These are phyloP conservation scores for Odiellus spinosus DNA, from an alignment of 2,888 invertebrate species.

Conservation along the genomic window DNA sequence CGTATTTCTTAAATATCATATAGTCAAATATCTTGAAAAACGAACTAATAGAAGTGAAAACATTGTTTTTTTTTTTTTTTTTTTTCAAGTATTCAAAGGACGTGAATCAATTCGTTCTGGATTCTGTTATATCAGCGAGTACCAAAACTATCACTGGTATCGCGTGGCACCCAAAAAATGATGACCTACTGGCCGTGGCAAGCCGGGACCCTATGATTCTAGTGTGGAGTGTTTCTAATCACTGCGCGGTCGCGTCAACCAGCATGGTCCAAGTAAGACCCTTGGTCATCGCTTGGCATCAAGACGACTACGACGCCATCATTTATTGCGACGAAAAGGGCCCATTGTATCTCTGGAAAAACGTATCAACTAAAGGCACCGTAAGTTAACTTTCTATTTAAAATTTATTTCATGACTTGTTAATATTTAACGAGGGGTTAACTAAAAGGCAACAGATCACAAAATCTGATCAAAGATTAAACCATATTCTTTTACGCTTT, in stretches of 20 bases:
- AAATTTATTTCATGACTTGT: no score
- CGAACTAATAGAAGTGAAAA: not conserved
- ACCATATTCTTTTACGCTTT: no score
- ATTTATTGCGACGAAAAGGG: slow-evolving; percentile 25
- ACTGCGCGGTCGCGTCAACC: slow-evolving; percentile 25
- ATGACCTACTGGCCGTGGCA: slow-evolving; percentile 29
- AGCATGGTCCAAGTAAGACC: slow-evolving; percentile 24
- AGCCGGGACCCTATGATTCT: slow-evolving; percentile 28
- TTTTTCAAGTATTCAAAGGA: slow-evolving; percentile 26
- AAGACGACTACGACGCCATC: slow-evolving; percentile 23
- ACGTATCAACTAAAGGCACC: no score
- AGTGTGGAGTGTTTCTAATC: slow-evolving; percentile 30
- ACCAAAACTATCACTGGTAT: slow-evolving; percentile 32
- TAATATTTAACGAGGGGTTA: no score
- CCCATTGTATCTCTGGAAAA: slow-evolving; percentile 28
- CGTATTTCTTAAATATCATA: no score
- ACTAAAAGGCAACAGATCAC: no score
- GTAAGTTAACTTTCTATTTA: no score
- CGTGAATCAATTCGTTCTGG: slow-evolving; percentile 29
- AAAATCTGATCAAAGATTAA: no score
- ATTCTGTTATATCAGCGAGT: slow-evolving; percentile 33
- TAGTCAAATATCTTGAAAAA: no score
- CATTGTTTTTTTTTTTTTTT: slow-evolving; percentile 6
- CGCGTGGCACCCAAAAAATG: slow-evolving; percentile 29
- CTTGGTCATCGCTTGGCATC: slow-evolving; percentile 28